Evolutionary conservation across 2,888 invertebrate species (phyloP).

Genomic region (Ormyrus thymus): DNA sequence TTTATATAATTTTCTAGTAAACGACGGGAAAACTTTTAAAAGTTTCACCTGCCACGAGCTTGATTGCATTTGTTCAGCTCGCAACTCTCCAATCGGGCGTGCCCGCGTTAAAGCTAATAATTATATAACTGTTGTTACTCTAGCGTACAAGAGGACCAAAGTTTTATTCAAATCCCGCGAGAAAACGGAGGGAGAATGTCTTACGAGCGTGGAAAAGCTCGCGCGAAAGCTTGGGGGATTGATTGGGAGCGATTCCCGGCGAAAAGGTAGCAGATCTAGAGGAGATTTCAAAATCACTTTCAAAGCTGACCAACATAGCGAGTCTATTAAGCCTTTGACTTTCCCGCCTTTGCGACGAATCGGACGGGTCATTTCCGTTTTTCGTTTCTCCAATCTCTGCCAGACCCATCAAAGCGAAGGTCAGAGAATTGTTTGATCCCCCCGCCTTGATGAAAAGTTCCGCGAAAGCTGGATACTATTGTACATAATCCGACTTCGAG

Average conservation of each 20-base stretch:
- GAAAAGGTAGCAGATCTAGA: slow-evolving; percentile 48
- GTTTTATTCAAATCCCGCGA: too few species aligned
- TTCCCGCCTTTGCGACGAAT: slow-evolving; percentile 28
- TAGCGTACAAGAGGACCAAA: too few species aligned
- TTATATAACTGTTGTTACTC: too few species aligned
- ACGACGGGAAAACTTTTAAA: background rate
- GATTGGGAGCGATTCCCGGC: slow-evolving; percentile 35
- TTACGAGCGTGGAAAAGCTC: background rate
- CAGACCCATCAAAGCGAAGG: slow-evolving; percentile 17
- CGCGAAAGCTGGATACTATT: too few species aligned
- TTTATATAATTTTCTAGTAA: background rate
- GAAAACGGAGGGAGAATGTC: too few species aligned
- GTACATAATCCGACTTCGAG: too few species aligned
- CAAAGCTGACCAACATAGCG: slow-evolving; percentile 43
- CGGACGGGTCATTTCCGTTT: slow-evolving; percentile 49
- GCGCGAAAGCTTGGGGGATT: slow-evolving; percentile 22
- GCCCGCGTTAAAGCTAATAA: too few species aligned
- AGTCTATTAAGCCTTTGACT: slow-evolving; percentile 42
- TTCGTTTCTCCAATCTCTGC: slow-evolving; percentile 41
- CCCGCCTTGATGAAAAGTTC: too few species aligned
- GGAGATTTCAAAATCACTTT: slow-evolving; percentile 53
- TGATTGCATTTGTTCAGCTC: too few species aligned
- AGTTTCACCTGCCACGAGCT: too few species aligned
- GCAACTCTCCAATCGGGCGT: too few species aligned
- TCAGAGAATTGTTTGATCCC: background rate